A percentile compares a stretch with the other conserved stretches of the same genome.
These are phyloP conservation scores for Stenoptilia bipunctidactyla DNA, from an alignment of 2,888 invertebrate genomes.

Conservation along the genomic window DNA sequence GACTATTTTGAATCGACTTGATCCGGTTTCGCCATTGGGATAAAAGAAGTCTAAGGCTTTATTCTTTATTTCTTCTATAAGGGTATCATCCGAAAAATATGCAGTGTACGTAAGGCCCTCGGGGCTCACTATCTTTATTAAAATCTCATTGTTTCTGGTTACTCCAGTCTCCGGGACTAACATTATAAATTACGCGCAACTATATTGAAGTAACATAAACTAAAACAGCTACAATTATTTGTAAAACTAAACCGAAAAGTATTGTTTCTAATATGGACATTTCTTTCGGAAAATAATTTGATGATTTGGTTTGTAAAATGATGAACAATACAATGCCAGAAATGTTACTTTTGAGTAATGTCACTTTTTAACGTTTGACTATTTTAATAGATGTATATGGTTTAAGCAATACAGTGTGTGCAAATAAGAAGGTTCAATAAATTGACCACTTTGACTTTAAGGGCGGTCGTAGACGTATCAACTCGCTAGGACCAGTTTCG, in stretches of 20 bases:
- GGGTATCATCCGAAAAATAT: conserved; percentile 43
- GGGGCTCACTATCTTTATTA: conserved; percentile 49
- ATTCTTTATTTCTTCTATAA: conserved; percentile 54
- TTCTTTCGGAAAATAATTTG: not conserved
- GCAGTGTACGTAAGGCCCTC: conserved; percentile 46
- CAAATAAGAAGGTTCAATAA: too few species aligned
- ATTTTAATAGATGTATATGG: too few species aligned
- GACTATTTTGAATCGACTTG: conserved; percentile 46
- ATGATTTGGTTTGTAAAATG: too few species aligned
- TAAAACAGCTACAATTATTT: too few species aligned
- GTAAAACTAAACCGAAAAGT: not conserved
- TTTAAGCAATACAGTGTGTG: too few species aligned
- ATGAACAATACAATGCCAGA: too few species aligned
- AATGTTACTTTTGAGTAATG: too few species aligned
- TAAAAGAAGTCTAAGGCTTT: conserved; percentile 50
- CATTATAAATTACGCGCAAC: conserved; percentile 25
- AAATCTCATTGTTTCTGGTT: conserved; percentile 28
- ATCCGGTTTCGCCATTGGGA: conserved; percentile 44
- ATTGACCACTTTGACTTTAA: too few species aligned
- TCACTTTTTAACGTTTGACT: too few species aligned
- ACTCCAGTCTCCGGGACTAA: conserved; percentile 42
- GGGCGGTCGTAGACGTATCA: too few species aligned
- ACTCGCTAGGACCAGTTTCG: too few species aligned
- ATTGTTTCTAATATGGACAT: conserved; percentile 8
- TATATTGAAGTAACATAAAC: too few species aligned